Base-by-base conservation (phyloP, 1,140 invertebrate species). In the Notospermus geniculatus region DNA sequence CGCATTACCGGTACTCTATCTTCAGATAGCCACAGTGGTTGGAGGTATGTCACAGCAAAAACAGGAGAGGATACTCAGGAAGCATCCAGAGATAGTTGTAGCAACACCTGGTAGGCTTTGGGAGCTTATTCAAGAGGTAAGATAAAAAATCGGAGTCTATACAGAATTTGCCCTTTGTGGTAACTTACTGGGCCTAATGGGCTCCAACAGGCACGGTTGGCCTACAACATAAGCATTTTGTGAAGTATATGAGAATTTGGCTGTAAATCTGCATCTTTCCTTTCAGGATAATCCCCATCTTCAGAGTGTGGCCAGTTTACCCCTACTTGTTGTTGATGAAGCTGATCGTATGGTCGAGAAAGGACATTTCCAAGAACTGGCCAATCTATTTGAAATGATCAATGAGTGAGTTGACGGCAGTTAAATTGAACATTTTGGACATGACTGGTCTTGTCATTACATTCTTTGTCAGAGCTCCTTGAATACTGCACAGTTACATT, bases 311-410 rank as follows among this genome's bases (percentile, higher is more conserved):
- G 66, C 71, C 4, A 50, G 69, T 25, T 65, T 82, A 59, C 88
- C 88, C 64, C 93, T 88, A 79, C 82, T 99, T 59, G 95, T 93
- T 0, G 92, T 99, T 62, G 97, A 99, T 81, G 97, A 99, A 86
- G 97, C 96, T 0, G 97, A 99, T 82, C 85, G 97, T 68, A 98
- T 99, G 95, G 83, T 98, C 19, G 96, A 99, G 75, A 90, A 89
- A 67, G 93, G 93, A 19, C 96, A 99, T 82, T 99, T 98, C 83
- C 87, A 92, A 72, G 96, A 99, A 80, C 77, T 99, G 1, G 85
- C 90, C 32, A 85, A 88, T 32, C 81, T 99, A 15, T 76, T 98
- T 0, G 88, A 91, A 66, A 80, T 87, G 11, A 83, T 99, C 1
- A 95, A 97, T 79, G 76, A 45, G 71, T 76, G 58, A 60, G 62